Percentiles rank a stretch among this genome's conserved stretches.
These are phyloP conservation scores for Pyrocephalus nanus DNA, from an alignment of 2,797 vertebrate genomes.

Conservation along the genomic window DNA sequence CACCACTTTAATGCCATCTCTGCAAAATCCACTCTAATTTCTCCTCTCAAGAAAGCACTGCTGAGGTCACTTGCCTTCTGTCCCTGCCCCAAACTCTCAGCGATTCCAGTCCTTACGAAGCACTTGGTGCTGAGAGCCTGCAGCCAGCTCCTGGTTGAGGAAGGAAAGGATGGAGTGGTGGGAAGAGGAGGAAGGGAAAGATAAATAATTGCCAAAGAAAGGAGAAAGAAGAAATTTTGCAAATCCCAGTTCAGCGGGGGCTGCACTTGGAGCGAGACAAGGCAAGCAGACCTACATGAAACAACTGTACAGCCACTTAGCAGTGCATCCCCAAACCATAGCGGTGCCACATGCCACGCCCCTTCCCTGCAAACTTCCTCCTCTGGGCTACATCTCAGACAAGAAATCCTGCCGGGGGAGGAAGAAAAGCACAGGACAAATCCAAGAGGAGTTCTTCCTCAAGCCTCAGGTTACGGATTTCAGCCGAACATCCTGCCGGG, in stretches of 20 bases:
- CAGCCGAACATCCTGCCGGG: not conserved
- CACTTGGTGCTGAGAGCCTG: not conserved
- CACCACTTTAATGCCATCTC: slow-evolving; percentile 34
- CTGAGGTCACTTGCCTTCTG: slow-evolving; percentile 37
- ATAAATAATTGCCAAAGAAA: not conserved
- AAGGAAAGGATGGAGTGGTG: not conserved
- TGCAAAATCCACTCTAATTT: slow-evolving; percentile 41
- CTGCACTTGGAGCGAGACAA: slow-evolving; percentile 20
- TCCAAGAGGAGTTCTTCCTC: slow-evolving; percentile 12
- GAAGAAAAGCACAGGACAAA: slow-evolving; percentile 13
- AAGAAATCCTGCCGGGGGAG: slow-evolving; percentile 32
- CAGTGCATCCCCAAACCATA: slow-evolving; percentile 83
- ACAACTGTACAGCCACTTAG: slow-evolving; percentile 84
- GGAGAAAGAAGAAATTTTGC: not conserved
- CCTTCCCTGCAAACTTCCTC: slow-evolving; percentile 12
- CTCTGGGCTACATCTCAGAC: slow-evolving; percentile 56
- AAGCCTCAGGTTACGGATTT: slow-evolving; percentile 44
- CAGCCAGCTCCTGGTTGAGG: not conserved
- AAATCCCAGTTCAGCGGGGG: not conserved
- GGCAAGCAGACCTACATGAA: slow-evolving; percentile 82
- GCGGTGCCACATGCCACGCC: slow-evolving; percentile 62
- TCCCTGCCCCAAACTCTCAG: slow-evolving; percentile 1
- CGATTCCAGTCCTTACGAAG: not conserved
- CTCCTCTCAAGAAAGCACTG: slow-evolving; percentile 43
- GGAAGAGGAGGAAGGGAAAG: not conserved